phyloP scores from a whole-genome alignment of 2,113 vertebrate species.

The Rana temporaria region DNA sequence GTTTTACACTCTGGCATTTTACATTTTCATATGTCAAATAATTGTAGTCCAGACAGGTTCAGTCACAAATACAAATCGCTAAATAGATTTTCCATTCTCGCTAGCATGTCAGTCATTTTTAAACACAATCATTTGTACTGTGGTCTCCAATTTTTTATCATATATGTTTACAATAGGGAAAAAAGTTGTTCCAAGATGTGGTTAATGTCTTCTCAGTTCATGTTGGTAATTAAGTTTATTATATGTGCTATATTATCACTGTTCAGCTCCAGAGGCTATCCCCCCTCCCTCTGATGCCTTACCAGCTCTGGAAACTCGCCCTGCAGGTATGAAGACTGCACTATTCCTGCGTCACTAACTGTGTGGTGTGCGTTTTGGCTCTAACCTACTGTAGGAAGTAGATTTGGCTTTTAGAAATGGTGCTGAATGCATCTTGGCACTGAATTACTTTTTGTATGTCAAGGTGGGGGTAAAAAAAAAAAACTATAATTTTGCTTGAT shows the following conservation, averaged over 20 bases:
- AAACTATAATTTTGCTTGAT: too few species aligned
- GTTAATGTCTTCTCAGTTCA: too few species aligned
- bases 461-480: neutral
- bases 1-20: neutral
- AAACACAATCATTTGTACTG: too few species aligned
- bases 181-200: too few species aligned
- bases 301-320: neutral
- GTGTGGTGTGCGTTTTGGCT: conserved; percentile 8
- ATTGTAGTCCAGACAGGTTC: too few species aligned
- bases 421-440: neutral
- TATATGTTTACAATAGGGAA: too few species aligned
- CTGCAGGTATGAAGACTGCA: conserved; percentile 27
- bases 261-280: conserved; percentile 1
- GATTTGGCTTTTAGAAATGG: neutral
- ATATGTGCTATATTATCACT: neutral
- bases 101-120: too few species aligned
- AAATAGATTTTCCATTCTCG: too few species aligned
- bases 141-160: too few species aligned
- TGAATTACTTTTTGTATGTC: neutral
- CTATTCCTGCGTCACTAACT: conserved; percentile 1
- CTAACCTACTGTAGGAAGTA: conserved; percentile 3
- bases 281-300: neutral
- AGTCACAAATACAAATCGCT: too few species aligned
- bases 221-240: too few species aligned
- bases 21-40: neutral